These are phyloP conservation scores for Alethe diademata DNA, from an alignment of 2,113 vertebrate species.

Conservation along the genomic window DNA sequence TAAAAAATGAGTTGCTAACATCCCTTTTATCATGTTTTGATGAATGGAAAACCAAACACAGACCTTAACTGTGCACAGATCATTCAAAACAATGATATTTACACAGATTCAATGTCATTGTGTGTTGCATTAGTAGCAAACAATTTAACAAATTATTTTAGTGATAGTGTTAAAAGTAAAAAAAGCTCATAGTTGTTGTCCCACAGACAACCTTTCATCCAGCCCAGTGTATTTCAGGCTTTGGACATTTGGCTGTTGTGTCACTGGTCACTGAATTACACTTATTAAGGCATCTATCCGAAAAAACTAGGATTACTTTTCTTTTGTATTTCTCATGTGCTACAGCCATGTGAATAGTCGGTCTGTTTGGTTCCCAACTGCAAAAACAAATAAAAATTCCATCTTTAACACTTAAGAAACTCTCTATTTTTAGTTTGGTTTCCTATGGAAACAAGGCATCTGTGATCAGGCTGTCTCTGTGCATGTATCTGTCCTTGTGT, in stretches of 20 bases:
- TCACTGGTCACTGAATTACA: background rate
- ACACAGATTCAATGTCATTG: background rate
- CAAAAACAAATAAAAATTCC: slow-evolving; percentile 69
- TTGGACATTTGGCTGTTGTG: background rate
- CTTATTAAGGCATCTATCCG: background rate
- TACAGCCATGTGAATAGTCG: slow-evolving; percentile 46
- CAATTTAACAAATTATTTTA: background rate
- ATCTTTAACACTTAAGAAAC: slow-evolving; percentile 67
- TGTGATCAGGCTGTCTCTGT: slow-evolving; percentile 61
- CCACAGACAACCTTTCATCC: background rate
- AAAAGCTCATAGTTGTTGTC: background rate
- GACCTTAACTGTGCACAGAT: background rate
- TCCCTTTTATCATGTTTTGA: background rate
- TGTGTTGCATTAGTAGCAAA: slow-evolving; percentile 3
- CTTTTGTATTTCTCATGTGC: slow-evolving; percentile 30
- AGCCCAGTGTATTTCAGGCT: background rate
- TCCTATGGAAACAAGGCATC: slow-evolving; percentile 68
- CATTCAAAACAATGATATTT: slow-evolving; percentile 2
- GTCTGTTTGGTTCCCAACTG: slow-evolving; percentile 56
- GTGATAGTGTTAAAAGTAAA: background rate
- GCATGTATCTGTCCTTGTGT: slow-evolving; percentile 64
- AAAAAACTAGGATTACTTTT: background rate
- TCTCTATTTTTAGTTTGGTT: slow-evolving; percentile 67
- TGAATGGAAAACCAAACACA: background rate
- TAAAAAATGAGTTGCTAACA: slow-evolving; percentile 17